A percentile compares a stretch with the other conserved stretches of the same genome.
Conservation (phyloP, 2,888 invertebrate genomes). For the Drosophila rubida region DNA sequence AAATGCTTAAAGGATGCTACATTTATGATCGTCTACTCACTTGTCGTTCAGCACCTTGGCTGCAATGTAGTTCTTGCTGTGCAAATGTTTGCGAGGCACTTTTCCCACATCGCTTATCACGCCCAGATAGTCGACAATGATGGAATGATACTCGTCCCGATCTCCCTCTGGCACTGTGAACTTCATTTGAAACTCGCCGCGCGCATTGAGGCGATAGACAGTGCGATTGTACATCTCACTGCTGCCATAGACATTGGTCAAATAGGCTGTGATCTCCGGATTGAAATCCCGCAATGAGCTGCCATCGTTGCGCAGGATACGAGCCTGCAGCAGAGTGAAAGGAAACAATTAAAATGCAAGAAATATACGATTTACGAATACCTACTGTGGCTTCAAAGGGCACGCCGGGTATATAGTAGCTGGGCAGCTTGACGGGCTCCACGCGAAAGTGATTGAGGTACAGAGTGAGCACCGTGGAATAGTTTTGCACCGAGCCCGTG, state of each 20-base stretch:
- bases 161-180: constrained; percentile 83
- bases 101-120: constrained; percentile 86
- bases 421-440: constrained; percentile 92
- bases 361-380: background rate
- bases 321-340: constrained; percentile 86
- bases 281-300: constrained; percentile 87
- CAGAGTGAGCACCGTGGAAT: constrained; percentile 90
- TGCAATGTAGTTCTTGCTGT: constrained; percentile 79
- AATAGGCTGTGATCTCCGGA: constrained; percentile 86
- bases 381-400: constrained; percentile 86
- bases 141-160: constrained; percentile 82
- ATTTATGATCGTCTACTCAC: constrained; percentile 74
- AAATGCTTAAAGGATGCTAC: background rate
- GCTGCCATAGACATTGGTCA: constrained; percentile 83
- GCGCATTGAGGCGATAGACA: constrained; percentile 75
- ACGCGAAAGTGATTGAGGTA: constrained; percentile 92
- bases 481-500: constrained; percentile 93
- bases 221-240: constrained; percentile 84
- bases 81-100: constrained; percentile 81
- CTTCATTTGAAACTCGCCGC: constrained; percentile 82
- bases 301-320: constrained; percentile 90
- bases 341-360: too few species aligned
- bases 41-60: constrained; percentile 86
- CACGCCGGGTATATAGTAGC: constrained; percentile 96
- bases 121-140: constrained; percentile 89